Conservation (phyloP, 2,113 vertebrate species). For the Thryonomys swinderianus region DNA sequence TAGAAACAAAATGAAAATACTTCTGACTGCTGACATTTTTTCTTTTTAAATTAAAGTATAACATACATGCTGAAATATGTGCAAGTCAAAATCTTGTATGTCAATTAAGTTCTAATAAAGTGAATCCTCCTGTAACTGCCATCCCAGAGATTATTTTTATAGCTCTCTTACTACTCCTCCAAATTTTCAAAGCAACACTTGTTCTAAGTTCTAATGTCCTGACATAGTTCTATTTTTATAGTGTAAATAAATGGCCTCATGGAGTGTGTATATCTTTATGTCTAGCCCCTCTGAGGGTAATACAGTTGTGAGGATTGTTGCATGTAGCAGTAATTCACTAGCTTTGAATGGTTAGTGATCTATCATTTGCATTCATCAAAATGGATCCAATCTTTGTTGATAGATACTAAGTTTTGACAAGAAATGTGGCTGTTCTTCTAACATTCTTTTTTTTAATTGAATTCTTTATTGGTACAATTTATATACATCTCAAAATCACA, state of each 20-base stretch:
- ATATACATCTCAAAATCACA: no score
- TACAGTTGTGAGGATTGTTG: background rate
- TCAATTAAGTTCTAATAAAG: conserved; percentile 9
- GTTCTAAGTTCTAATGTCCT: background rate
- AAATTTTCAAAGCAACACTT: background rate
- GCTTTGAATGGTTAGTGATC: background rate
- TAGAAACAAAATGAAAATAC: background rate
- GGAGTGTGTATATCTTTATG: background rate
- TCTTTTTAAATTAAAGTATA: background rate
- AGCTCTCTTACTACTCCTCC: background rate
- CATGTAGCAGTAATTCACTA: background rate
- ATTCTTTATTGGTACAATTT: no score
- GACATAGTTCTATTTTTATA: background rate
- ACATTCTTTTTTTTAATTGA: no score
- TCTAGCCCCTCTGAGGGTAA: background rate
- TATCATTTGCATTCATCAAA: background rate
- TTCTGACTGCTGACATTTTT: background rate
- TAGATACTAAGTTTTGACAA: background rate
- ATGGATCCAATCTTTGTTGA: background rate
- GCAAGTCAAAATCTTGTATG: background rate
- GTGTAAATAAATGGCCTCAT: background rate
- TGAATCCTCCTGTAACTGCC: background rate
- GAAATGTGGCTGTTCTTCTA: background rate
- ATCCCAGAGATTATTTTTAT: background rate
- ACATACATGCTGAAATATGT: background rate